Evolutionary conservation across 1,140 invertebrate genomes (phyloP).

Genomic region (Amphibalanus amphitrite): DNA sequence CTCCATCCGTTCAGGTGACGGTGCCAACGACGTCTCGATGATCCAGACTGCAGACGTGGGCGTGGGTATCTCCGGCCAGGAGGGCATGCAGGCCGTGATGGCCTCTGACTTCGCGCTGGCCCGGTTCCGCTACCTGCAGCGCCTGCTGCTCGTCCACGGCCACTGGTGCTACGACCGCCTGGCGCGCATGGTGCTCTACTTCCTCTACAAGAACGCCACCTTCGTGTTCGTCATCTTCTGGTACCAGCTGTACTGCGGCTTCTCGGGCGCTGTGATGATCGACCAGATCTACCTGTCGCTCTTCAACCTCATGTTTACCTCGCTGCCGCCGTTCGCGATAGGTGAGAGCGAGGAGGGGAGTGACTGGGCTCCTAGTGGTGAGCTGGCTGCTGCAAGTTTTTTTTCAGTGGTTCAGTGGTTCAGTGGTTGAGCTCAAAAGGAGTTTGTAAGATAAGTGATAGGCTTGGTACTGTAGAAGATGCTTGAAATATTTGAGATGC

Average conservation of each 20-base stretch:
- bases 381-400: too few relatives aligned
- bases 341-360: too few relatives aligned
- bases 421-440: too few relatives aligned
- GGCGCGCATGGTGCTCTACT: conserved; percentile 80
- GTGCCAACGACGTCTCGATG: conserved; percentile 96
- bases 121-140: conserved; percentile 70
- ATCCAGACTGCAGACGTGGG: conserved; percentile 94
- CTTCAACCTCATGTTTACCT: conserved; percentile 86
- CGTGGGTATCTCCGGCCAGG: conserved; percentile 77
- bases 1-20: conserved; percentile 42
- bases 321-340: conserved; percentile 67
- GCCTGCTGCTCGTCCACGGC: conserved; percentile 77
- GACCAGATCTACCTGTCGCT: conserved; percentile 87
- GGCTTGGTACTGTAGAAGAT: too few relatives aligned
- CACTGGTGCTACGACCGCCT: conserved; percentile 92
- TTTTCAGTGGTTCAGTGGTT: too few relatives aligned
- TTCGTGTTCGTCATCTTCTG: conserved; percentile 87
- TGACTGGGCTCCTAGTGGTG: too few relatives aligned
- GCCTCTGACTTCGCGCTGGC: conserved; percentile 89
- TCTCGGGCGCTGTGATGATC: conserved; percentile 76
- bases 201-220: conserved; percentile 95
- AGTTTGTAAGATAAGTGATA: too few relatives aligned
- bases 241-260: conserved; percentile 79
- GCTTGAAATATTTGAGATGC: too few relatives aligned
- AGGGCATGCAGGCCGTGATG: conserved; percentile 93